Evolutionary conservation across 2,888 invertebrate species (phyloP).

Genomic region (Eupithecia vulgata): DNA sequence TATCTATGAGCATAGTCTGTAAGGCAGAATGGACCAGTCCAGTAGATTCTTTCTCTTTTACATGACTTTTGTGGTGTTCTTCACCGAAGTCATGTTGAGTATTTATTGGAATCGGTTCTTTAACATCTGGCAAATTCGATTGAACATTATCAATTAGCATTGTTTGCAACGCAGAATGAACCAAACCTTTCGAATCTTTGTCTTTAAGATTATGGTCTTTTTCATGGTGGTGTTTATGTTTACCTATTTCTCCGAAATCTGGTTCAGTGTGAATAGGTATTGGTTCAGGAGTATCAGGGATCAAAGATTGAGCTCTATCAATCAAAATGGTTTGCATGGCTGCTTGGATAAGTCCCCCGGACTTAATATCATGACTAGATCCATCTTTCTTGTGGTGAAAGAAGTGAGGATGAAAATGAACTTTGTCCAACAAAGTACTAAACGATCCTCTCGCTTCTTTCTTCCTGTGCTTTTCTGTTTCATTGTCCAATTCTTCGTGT

Average conservation of each 20-base stretch:
- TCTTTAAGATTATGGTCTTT: conserved; percentile 30
- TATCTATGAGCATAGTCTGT: conserved; percentile 44
- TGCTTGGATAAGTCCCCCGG: conserved; percentile 71
- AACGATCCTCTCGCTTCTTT: conserved; percentile 35
- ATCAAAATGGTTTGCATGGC: conserved; percentile 82
- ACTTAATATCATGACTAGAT: conserved; percentile 49
- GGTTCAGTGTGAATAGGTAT: conserved; percentile 40
- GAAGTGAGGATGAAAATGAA: conserved; percentile 34
- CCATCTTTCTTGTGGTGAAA: conserved; percentile 33
- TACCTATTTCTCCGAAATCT: conserved; percentile 45
- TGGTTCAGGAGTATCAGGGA: conserved; percentile 60
- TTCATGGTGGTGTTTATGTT: conserved; percentile 30
- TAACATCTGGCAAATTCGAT: conserved; percentile 39
- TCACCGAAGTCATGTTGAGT: conserved; percentile 24
- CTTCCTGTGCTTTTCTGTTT: conserved; percentile 22
- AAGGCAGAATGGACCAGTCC: conserved; percentile 41
- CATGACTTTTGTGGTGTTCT: conserved; percentile 16
- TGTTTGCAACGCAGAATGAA: conserved; percentile 48
- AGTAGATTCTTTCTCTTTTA: conserved; percentile 43
- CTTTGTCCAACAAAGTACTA: conserved; percentile 34
- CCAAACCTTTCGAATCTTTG: conserved; percentile 43
- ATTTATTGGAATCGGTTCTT: conserved; percentile 37
- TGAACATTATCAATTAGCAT: conserved; percentile 46
- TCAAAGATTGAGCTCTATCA: conserved; percentile 75
- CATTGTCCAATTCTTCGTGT: conserved; percentile 31